phyloP scores from a whole-genome alignment of 2,888 invertebrate species.

The Acanthococcus lagerstroemiae region DNA sequence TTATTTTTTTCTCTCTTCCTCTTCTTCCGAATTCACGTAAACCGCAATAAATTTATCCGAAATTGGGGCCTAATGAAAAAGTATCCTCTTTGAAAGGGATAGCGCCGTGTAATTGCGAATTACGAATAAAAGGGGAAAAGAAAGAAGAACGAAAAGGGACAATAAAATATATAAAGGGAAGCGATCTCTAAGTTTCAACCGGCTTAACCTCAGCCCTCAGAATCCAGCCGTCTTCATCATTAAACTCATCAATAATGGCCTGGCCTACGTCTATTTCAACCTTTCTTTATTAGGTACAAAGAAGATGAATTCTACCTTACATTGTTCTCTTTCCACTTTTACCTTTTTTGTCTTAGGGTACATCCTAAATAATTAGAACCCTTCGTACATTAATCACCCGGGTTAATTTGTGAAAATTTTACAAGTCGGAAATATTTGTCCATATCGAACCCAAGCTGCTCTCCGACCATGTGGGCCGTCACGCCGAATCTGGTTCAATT shows the following conservation, averaged over 20 bases:
- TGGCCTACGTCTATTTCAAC: slow-evolving; percentile 28
- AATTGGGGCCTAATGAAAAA: slow-evolving; percentile 26
- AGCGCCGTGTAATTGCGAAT: slow-evolving; percentile 22
- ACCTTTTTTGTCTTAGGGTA: slow-evolving; percentile 17
- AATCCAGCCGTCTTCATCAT: slow-evolving; percentile 29
- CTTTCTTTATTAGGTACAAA: slow-evolving; percentile 26
- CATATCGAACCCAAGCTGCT: no score
- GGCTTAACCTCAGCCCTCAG: slow-evolving; percentile 26
- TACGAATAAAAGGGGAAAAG: slow-evolving; percentile 19
- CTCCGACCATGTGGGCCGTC: no score
- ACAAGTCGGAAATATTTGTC: no score
- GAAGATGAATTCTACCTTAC: slow-evolving; percentile 21
- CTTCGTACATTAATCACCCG: slow-evolving; percentile 19
- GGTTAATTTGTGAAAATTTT: not conserved
- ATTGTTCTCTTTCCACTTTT: slow-evolving; percentile 13
- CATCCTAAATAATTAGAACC: slow-evolving; percentile 25
- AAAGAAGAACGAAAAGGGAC: slow-evolving; percentile 5
- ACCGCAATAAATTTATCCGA: slow-evolving; percentile 25
- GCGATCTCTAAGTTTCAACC: slow-evolving; percentile 17
- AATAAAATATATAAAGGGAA: slow-evolving; percentile 27
- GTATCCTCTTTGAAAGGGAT: slow-evolving; percentile 20
- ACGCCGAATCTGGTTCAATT: no score
- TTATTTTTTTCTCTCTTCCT: not conserved
- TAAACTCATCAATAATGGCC: slow-evolving; percentile 29
- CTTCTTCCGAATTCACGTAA: not conserved